phyloP scores from a whole-genome alignment of 2,888 invertebrate genomes.

The Palloptera scutellata region DNA sequence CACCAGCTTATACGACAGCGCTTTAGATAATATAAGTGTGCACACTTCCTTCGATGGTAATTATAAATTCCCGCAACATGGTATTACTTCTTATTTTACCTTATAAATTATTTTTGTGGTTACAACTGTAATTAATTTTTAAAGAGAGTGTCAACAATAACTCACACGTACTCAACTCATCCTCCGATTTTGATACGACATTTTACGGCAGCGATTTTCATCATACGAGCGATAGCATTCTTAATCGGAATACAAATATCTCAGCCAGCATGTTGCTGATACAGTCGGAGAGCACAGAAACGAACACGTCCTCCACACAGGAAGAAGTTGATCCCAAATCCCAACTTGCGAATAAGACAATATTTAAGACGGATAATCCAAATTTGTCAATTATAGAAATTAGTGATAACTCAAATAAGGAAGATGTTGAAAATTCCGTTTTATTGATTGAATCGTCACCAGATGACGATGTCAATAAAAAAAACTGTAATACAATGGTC shows the following conservation, averaged over 20 bases:
- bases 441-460: conserved; percentile 56
- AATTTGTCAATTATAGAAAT: conserved; percentile 65
- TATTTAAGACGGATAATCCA: conserved; percentile 63
- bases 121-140: conserved; percentile 3
- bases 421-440: conserved; percentile 53
- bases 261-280: conserved; percentile 53
- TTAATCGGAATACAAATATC: conserved; percentile 38
- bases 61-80: neutral
- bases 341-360: conserved; percentile 63
- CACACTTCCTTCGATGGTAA: conserved; percentile 56
- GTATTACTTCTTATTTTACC: neutral
- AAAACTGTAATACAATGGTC: neutral
- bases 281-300: conserved; percentile 60
- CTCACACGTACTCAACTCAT: conserved; percentile 40
- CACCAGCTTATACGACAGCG: conserved; percentile 57
- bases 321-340: conserved; percentile 64
- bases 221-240: conserved; percentile 15
- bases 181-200: conserved; percentile 48
- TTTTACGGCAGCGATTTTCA: conserved; percentile 43
- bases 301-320: conserved; percentile 53
- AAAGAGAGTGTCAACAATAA: conserved; percentile 55
- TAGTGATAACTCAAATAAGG: conserved; percentile 56
- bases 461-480: conserved; percentile 45
- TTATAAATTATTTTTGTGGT: neutral
- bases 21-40: conserved; percentile 53